Base-by-base conservation (phyloP, 1,140 invertebrate genomes). In the Pantala flavescens region DNA sequence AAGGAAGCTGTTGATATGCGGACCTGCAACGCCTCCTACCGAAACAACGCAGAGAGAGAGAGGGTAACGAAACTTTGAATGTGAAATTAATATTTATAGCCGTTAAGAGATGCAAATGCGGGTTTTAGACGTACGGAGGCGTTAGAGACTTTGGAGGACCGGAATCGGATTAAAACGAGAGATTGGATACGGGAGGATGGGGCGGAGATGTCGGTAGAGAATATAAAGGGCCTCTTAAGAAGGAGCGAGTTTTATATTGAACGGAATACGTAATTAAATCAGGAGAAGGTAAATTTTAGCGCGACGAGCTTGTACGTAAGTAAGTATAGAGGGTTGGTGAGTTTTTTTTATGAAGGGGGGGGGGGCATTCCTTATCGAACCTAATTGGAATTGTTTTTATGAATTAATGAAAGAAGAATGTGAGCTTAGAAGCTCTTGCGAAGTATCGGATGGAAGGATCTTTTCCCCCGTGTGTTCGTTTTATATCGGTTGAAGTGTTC, bases 61-160 rank as follows among this genome's bases (percentile, higher is more conserved):
- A 3, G 49, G 49, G 49, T 63, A 63, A 63, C 49, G 49, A 63
- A 63, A 63, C 49, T 63, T 63, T 63, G 49, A 63, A 63, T 63
- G 49, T 63, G 49, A 63, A 63, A 63, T 63, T 63, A 63, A 63
- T 63, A 63, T 63, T 63, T 63, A 63, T 63, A 63, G 49, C 49
- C 49, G 49, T 63, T 63, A 63, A 63, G 49, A 63, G 49, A 63
- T 63, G 49, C 49, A 63, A 63, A 63, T 63, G 49, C 49, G 49
- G 49, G 49, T 63, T 3, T 63, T 63, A 63, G n/a, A 63, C 1
- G 49, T 7, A 63, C n/a, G 49, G 49, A 63, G n/a, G 49, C n/a
- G 49, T 63, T 63, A 21, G n/a, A n/a, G 49, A 63, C 49, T 63
- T 63, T 63, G 49, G 49, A 63, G 12, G 49, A 63, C 3, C 12